Evolutionary conservation across 1,140 invertebrate genomes (phyloP), one percentile per base, ranked within the genome.

Genomic region (Zaprionus camerounensis): DNA sequence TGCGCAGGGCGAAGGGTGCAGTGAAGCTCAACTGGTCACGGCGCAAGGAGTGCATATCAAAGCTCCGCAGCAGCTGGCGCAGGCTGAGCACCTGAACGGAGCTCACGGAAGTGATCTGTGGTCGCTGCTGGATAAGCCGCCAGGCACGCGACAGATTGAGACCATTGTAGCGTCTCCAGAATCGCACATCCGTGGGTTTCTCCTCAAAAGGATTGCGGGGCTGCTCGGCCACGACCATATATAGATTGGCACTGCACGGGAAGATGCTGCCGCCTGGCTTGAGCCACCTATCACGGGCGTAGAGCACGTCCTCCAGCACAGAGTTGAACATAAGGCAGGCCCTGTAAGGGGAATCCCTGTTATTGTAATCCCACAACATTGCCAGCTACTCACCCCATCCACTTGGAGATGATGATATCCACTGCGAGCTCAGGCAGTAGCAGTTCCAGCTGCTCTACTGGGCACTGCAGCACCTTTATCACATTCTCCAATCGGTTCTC

Each of bases 241-340:
- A 80, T 0, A 80, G 66, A 31, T 66, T 67, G 11, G 70, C 76
- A 11, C 3, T 36, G 15, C 53, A 12, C 0, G 78, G 78, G 36
- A 80, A 74, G 9, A 80, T 75, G n/a, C 9, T 4, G 34, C 78
- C 78, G 15, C 28, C 66, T 0, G 78, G 66, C 66, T 67, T 74
- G 4, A 80, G 70, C 57, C 76, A 80, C 7, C 46, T 75, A 17
- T 80, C 71, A 9, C 78, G 71, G 0, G 76, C 76, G 55, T 46
- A 80, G 34, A 80, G 36, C 13, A 80, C 57, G 11, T 56, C 51
- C n/a, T 80, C 78, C 46, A 80, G 2, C 4, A 24, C 6, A 1
- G 65, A 67, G 13, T 15, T 80, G 44, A 41, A 75, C 78, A 80
- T 63, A 1, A 80, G 62, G 28, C 78, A 80, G 58, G 78, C 76